Base-by-base conservation (phyloP, 2,797 vertebrate genomes). In the Artibeus lituratus region DNA sequence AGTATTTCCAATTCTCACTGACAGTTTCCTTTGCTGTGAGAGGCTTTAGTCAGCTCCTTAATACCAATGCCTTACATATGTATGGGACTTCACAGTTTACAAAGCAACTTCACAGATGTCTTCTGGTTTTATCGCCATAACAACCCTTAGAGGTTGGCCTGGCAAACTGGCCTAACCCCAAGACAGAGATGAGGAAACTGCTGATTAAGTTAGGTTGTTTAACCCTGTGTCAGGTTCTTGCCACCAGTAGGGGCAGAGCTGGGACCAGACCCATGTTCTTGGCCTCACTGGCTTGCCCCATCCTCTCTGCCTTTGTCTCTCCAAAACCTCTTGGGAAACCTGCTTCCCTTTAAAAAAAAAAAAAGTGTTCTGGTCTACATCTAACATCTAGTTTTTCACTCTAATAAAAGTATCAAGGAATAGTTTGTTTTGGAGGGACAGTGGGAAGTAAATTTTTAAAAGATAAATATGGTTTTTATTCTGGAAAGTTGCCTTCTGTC, bases 401-500 rank as follows among this genome's bases (percentile, higher is more conserved):
- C 3, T 49, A 77, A 76, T 70, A 32, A 72, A 72, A 90, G 57
- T 51, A 65, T 57, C 8, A 78, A 90, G 67, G 47, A 59, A 69
- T 39, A 59, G 24, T 62, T 81, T 93, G 32, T 53, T 62, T 84
- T 76, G 15, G 29, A 84, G 47, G 39, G 37, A 1, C 3, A 15
- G 6, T 21, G 15, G 29, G 42, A 95, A 94, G 51, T 67, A 78
- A 70, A 80, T 94, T 7, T 44, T 44, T 35, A 6, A 5, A 76
- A 81, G 22, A 91, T 47, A 29, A 88, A 92, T 42, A 76, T 2
- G 3, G 18, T 59, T 86, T 96, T 93, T 77, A 86, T 88, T 93
- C 44, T 88, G 39, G 73, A 93, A 93, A 95, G 80, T 22, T 87
- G 70, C 42, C 51, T 65, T 94, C 89, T 80, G 12, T 78, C 47